Evolutionary conservation across 2,113 vertebrate genomes (phyloP), one percentile per base, ranked within the genome.

Genomic region (Cyphomyrus plagiostoma): DNA sequence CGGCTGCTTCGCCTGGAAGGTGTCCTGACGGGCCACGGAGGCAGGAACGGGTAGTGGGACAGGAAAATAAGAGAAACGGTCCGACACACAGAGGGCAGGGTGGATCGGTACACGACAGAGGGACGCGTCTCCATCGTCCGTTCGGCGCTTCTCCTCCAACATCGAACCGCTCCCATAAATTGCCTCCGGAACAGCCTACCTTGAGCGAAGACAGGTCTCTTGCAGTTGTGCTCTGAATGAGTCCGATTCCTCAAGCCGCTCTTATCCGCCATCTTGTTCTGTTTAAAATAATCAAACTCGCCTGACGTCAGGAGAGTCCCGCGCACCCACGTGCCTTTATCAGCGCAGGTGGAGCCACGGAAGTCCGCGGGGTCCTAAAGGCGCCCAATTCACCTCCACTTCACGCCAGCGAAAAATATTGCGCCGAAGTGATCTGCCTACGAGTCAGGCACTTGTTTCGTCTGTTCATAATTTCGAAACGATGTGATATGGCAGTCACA

Each of bases 231-330:
- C 39, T 92, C 93, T 84, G 94, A 92, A 92, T 93, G 94, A 92
- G 92, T 94, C 90, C 94, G 93, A 92, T 74, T 94, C 94, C 95
- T 94, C 94, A 93, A 89, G 94, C 96, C 96, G 94, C 96, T 95
- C 95, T 96, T 95, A 93, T 96, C 97, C 97, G 97, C 97, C 97
- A 98, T 98, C 96, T 98, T 98, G 97, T 96, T 94, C 94, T 91
- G 94, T 95, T 97, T 96, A 95, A 96, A 94, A 86, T 52, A 86
- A 86, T 50, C 84, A 48, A 94, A 93, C 92, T 66, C 88, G 89
- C 91, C 91, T 96, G 95, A 97, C 96, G 96, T 97, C 95, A 96
- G 93, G 21, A 85, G 94, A 94, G 89, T 92, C 93, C 21, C 89
- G 88, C n/a, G 80, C 94, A 94, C 93, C 93, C 95, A 91, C 94